phyloP scores from a whole-genome alignment of 2,113 vertebrate genomes.

The Onychostoma macrolepis region DNA sequence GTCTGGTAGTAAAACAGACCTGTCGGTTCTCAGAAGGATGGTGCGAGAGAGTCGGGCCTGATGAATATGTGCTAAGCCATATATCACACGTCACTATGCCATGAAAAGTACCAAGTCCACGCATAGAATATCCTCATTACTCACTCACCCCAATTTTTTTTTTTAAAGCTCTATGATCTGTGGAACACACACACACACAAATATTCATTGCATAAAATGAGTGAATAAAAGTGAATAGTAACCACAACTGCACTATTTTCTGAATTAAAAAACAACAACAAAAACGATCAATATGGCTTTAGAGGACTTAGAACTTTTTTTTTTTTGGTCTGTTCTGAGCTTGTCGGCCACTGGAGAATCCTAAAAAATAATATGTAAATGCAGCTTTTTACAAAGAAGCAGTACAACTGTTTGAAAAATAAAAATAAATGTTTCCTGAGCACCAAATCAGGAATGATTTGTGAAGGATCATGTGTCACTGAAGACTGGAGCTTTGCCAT shows the following conservation, averaged over 20 bases:
- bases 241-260: not conserved
- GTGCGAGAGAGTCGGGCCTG: not conserved
- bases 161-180: not conserved
- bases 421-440: not conserved
- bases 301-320: not conserved
- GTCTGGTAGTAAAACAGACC: not conserved
- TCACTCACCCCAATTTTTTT: not conserved
- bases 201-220: not conserved
- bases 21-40: conserved; percentile 21
- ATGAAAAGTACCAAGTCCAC: not conserved
- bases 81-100: conserved; percentile 9
- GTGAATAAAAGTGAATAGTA: not conserved
- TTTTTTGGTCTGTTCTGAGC: too few relatives aligned
- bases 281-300: not conserved
- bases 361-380: not conserved
- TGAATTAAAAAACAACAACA: too few relatives aligned
- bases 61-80: not conserved
- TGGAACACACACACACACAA: not conserved
- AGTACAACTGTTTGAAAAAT: not conserved
- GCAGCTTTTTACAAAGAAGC: not conserved
- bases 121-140: not conserved
- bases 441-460: not conserved
- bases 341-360: too few relatives aligned
- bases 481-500: not conserved
- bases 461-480: not conserved